Evolutionary conservation across 2,888 invertebrate genomes (phyloP).

Genomic region (Drosophila stalkeri): DNA sequence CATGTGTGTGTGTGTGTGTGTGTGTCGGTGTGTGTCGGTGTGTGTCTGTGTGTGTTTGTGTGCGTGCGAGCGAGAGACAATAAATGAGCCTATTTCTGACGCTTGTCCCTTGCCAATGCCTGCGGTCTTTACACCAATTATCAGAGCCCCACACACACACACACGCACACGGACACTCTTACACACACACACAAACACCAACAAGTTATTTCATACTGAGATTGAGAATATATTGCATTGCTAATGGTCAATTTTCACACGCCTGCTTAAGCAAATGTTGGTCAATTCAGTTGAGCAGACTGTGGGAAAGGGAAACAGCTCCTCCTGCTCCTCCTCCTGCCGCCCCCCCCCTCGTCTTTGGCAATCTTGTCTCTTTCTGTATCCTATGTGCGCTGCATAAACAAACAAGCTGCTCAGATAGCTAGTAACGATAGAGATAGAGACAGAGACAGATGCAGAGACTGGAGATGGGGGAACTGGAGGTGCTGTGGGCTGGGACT

Average conservation of each 20-base stretch:
- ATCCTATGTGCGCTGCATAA: constrained; percentile 53
- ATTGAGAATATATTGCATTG: constrained; percentile 76
- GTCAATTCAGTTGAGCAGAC: constrained; percentile 26
- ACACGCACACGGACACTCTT: neutral
- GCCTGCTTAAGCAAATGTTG: constrained; percentile 79
- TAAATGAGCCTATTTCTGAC: constrained; percentile 20
- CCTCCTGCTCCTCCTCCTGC: neutral
- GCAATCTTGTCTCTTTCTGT: neutral
- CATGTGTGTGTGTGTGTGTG: constrained; percentile 28
- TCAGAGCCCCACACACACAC: constrained; percentile 47
- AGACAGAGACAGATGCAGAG: too few species aligned
- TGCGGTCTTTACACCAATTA: constrained; percentile 80
- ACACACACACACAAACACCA: constrained; percentile 9
- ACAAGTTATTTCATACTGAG: constrained; percentile 68
- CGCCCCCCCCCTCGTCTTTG: neutral
- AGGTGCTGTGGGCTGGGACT: neutral
- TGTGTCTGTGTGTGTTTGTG: constrained; percentile 11
- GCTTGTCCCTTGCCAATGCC: constrained; percentile 53
- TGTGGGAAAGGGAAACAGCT: neutral
- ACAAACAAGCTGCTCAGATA: constrained; percentile 40
- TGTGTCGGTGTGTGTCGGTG: constrained; percentile 8
- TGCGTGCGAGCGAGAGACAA: constrained; percentile 7
- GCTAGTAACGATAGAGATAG: constrained; percentile 6
- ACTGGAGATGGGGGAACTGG: neutral
- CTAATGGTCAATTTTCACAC: constrained; percentile 82